These are phyloP conservation scores for Megamerina dolium DNA, from an alignment of 2,888 invertebrate genomes.

Conservation along the genomic window DNA sequence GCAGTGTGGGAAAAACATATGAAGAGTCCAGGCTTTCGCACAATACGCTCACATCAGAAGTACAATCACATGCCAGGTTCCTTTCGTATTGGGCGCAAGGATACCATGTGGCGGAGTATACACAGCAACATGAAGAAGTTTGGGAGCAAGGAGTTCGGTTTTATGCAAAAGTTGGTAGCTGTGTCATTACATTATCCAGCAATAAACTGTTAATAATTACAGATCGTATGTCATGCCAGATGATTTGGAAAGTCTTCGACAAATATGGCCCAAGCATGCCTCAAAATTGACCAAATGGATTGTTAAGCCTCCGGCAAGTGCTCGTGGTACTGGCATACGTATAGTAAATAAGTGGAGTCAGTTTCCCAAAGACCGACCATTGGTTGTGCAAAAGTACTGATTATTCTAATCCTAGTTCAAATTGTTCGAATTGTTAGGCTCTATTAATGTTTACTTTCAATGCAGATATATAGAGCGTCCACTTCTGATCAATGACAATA, in stretches of 20 bases:
- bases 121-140: conserved; percentile 54
- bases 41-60: conserved; percentile 84
- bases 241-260: conserved; percentile 73
- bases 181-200: background rate
- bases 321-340: conserved; percentile 91
- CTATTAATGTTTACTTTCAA: background rate
- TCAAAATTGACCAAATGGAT: conserved; percentile 85
- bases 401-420: background rate
- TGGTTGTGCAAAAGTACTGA: conserved; percentile 75
- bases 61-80: conserved; percentile 98
- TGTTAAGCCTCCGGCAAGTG: conserved; percentile 96
- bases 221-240: conserved; percentile 87
- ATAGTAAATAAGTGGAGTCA: conserved; percentile 92
- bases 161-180: conserved; percentile 64
- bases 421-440: background rate
- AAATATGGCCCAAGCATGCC: conserved; percentile 77
- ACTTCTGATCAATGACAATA: conserved; percentile 85
- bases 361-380: conserved; percentile 82
- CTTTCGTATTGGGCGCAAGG: conserved; percentile 95
- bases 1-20: conserved; percentile 98
- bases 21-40: conserved; percentile 83
- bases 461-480: conserved; percentile 70
- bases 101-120: conserved; percentile 82
- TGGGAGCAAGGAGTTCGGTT: conserved; percentile 69
- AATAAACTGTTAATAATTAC: background rate